Conservation (phyloP, 2,888 invertebrate species). For the Escarpia spicata region DNA sequence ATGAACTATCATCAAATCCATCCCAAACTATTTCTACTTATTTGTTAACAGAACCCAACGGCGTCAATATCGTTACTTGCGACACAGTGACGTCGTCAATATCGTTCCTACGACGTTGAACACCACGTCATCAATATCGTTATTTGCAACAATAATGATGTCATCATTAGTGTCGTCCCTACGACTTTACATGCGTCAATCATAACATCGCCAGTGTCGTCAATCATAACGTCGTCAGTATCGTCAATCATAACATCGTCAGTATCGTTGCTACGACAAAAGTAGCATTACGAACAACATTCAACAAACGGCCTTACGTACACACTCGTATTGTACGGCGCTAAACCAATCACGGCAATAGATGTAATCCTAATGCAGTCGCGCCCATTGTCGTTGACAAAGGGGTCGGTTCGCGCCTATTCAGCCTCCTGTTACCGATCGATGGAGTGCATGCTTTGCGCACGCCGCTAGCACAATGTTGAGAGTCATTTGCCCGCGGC, state of each 20-base stretch:
- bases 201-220: neutral
- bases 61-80: too few relatives aligned
- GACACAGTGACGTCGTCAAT: too few relatives aligned
- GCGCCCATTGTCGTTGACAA: neutral
- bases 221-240: too few relatives aligned
- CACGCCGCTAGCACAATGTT: neutral
- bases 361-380: neutral
- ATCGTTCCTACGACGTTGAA: too few relatives aligned
- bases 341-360: conserved; percentile 13
- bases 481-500: conserved; percentile 16
- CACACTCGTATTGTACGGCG: neutral
- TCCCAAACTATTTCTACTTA: too few relatives aligned
- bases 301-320: neutral
- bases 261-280: neutral
- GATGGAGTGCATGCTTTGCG: neutral
- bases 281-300: neutral
- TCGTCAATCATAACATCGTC: neutral
- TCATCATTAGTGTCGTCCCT: too few relatives aligned
- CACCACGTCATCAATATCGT: too few relatives aligned
- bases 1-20: too few relatives aligned
- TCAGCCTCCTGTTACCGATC: neutral
- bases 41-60: too few relatives aligned
- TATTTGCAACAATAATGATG: too few relatives aligned
- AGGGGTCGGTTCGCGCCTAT: conserved; percentile 3
- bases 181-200: neutral